Conservation (phyloP, 2,113 vertebrate genomes). For the Meriones unguiculatus region DNA sequence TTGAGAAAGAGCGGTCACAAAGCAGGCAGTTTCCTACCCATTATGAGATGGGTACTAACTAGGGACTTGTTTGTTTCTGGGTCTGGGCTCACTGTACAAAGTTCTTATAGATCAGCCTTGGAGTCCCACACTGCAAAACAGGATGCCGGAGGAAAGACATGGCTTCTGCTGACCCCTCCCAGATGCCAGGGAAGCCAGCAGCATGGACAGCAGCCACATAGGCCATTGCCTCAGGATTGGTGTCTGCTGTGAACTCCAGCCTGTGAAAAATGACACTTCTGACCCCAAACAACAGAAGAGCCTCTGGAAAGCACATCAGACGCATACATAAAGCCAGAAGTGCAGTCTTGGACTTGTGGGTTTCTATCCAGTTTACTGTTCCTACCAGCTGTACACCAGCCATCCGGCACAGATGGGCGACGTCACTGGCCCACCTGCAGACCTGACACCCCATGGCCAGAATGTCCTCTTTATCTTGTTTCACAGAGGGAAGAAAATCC, state of each 20-base stretch:
- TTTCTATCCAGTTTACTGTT: accelerated
- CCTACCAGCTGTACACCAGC: background rate
- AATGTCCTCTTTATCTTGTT: too few relatives aligned
- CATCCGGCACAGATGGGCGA: background rate
- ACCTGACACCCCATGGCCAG: background rate
- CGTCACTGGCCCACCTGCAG: too few relatives aligned
- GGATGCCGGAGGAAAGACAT: background rate
- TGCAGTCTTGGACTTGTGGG: background rate
- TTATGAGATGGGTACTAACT: background rate
- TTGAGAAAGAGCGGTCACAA: background rate
- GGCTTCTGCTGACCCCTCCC: background rate
- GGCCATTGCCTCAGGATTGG: background rate
- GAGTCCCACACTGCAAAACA: background rate
- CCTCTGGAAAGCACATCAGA: background rate
- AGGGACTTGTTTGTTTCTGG: background rate
- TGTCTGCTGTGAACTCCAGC: background rate
- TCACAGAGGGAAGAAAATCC: too few relatives aligned
- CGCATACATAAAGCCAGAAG: background rate
- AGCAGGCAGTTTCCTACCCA: too few relatives aligned
- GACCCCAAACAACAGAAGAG: background rate
- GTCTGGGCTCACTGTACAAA: background rate
- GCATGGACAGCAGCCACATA: background rate
- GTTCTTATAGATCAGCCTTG: background rate
- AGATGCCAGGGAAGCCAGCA: background rate
- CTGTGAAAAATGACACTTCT: background rate